These are phyloP conservation scores for Delphinapterus leucas DNA, from an alignment of 2,113 vertebrate genomes.

Conservation along the genomic window DNA sequence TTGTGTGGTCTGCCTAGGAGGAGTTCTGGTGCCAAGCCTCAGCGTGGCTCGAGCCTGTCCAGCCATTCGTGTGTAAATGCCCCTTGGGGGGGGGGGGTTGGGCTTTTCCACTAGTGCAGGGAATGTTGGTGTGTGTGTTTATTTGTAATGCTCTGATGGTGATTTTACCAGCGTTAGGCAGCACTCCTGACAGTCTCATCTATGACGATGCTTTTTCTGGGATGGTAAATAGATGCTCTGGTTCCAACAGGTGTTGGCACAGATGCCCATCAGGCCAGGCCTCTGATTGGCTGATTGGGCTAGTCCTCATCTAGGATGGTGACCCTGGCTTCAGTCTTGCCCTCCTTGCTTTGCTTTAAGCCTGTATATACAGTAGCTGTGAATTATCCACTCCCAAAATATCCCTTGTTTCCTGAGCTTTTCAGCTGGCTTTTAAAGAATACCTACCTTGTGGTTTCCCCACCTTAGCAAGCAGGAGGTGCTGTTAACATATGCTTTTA, in stretches of 20 bases:
- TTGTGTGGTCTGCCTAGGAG: constrained; percentile 44
- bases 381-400: neutral
- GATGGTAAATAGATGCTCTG: neutral
- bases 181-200: neutral
- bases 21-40: constrained; percentile 35
- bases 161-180: neutral
- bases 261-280: neutral
- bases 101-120: neutral
- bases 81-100: neutral
- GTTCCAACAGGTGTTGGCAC: constrained; percentile 44
- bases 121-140: neutral
- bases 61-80: neutral
- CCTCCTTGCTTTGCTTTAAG: neutral
- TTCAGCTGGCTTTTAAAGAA: neutral
- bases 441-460: neutral
- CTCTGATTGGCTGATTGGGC: neutral
- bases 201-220: neutral
- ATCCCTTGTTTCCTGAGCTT: neutral
- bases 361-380: neutral
- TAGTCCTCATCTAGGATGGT: neutral
- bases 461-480: neutral
- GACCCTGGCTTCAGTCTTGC: neutral
- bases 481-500: neutral
- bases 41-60: neutral
- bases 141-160: neutral